phyloP scores from a whole-genome alignment of 2,888 invertebrate genomes.

The Agrotis clavis region DNA sequence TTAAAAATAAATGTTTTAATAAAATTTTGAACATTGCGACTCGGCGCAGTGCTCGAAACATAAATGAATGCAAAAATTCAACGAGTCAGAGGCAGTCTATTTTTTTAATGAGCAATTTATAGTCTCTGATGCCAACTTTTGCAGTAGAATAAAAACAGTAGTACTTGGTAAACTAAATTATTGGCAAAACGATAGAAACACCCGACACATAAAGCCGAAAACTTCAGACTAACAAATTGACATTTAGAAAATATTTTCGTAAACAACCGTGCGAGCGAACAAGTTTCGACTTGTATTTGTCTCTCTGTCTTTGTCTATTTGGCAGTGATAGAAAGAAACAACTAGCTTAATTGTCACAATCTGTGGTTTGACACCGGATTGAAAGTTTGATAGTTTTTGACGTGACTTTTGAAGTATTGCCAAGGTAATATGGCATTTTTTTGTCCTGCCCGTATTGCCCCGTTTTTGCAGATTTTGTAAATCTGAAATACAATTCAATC shows the following conservation, averaged over 20 bases:
- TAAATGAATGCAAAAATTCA: conserved; percentile 3
- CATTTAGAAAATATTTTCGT: conserved; percentile 42
- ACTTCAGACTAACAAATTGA: conserved; percentile 47
- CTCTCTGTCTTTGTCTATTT: conserved; percentile 45
- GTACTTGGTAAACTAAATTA: conserved; percentile 11
- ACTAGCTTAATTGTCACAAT: not conserved
- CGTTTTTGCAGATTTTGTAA: too few species aligned
- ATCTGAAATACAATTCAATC: too few species aligned
- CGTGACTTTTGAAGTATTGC: not conserved
- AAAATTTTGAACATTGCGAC: not conserved
- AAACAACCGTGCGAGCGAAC: conserved; percentile 56
- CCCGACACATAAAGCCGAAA: conserved; percentile 8
- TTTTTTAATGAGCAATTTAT: not conserved
- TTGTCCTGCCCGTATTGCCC: too few species aligned
- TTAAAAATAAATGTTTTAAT: not conserved
- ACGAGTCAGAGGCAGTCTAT: not conserved
- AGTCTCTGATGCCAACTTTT: conserved; percentile 2
- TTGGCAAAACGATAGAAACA: not conserved
- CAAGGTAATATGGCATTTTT: not conserved
- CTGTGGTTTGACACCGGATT: not conserved
- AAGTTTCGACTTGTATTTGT: conserved; percentile 67
- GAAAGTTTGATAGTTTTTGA: not conserved
- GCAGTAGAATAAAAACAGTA: conserved; percentile 7
- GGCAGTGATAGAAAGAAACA: conserved; percentile 46
- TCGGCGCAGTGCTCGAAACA: not conserved